Evolutionary conservation across 2,113 vertebrate species (phyloP).

Genomic region (Oceanites oceanicus): DNA sequence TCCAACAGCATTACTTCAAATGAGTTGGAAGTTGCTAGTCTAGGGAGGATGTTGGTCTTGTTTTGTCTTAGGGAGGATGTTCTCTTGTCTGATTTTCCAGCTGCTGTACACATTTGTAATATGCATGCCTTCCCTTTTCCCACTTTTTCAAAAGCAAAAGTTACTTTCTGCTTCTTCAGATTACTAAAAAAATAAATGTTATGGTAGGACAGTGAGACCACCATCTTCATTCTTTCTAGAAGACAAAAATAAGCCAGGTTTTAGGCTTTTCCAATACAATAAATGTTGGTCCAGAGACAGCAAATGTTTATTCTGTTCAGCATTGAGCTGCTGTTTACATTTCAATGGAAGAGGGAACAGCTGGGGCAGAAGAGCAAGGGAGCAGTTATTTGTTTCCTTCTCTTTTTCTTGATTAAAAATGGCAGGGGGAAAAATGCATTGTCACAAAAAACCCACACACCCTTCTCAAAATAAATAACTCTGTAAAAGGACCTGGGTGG

Average conservation of each 20-base stretch:
- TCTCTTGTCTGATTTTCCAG: not conserved
- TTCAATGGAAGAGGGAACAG: not conserved
- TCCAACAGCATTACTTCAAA: not conserved
- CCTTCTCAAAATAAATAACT: not conserved
- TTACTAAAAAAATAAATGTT: not conserved
- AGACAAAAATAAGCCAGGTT: not conserved
- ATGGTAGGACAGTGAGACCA: not conserved
- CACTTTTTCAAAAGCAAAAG: not conserved
- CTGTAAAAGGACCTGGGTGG: not conserved
- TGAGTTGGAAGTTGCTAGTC: not conserved
- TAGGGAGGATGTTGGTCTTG: not conserved
- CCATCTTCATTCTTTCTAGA: not conserved
- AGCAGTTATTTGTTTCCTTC: not conserved
- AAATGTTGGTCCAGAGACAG: not conserved
- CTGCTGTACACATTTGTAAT: not conserved
- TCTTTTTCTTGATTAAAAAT: not conserved
- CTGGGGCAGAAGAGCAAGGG: not conserved
- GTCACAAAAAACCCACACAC: rapidly evolving
- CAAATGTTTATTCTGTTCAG: not conserved
- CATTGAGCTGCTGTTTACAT: not conserved
- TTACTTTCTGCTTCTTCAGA: not conserved
- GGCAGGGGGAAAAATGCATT: rapidly evolving
- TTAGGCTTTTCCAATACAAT: not conserved
- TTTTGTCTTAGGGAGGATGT: not conserved
- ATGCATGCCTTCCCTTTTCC: not conserved